A percentile compares a stretch with the other conserved stretches of the same genome.
Conservation (phyloP, 2,797 vertebrate genomes). For the Melanotaenia pygmaea region DNA sequence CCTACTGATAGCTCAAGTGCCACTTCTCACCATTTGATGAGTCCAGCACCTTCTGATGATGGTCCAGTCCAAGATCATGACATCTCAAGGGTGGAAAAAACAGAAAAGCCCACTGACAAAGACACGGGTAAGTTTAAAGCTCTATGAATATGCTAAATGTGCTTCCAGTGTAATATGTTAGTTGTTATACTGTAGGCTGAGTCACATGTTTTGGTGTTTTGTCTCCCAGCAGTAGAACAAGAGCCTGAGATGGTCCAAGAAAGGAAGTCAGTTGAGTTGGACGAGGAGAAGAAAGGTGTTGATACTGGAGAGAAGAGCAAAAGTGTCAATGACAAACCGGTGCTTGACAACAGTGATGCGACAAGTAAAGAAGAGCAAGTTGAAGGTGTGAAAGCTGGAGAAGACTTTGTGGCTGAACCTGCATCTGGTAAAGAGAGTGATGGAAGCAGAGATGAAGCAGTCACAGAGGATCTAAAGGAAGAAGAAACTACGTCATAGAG, state of each 20-base stretch:
- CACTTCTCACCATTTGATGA: slow-evolving; percentile 39
- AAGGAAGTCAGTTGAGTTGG: slow-evolving; percentile 28
- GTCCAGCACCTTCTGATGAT: slow-evolving; percentile 34
- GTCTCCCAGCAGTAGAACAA: slow-evolving; percentile 36
- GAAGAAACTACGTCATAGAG: slow-evolving; percentile 42
- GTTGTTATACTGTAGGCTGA: slow-evolving; percentile 5
- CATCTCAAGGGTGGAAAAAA: slow-evolving; percentile 15
- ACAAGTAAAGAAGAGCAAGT: slow-evolving; percentile 42
- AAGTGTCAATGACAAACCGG: slow-evolving; percentile 36
- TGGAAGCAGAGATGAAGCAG: slow-evolving; percentile 13
- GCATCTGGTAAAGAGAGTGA: slow-evolving; percentile 35
- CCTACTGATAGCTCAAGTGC: slow-evolving; percentile 46
- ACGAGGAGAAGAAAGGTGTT: slow-evolving; percentile 28
- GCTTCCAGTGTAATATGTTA: background rate
- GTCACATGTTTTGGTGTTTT: slow-evolving; percentile 10
- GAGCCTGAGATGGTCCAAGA: slow-evolving; percentile 34
- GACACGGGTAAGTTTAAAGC: slow-evolving; percentile 43
- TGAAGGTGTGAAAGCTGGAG: slow-evolving; percentile 51
- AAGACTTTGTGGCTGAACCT: slow-evolving; percentile 26
- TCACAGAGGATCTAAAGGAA: slow-evolving; percentile 44
- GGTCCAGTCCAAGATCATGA: slow-evolving; percentile 37
- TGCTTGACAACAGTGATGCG: slow-evolving; percentile 15
- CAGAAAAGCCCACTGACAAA: slow-evolving; percentile 30
- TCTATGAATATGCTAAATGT: background rate
- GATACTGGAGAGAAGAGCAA: slow-evolving; percentile 28